These are phyloP conservation scores for Pyrocoelia pectoralis DNA, from an alignment of 2,888 invertebrate genomes.

Conservation along the genomic window DNA sequence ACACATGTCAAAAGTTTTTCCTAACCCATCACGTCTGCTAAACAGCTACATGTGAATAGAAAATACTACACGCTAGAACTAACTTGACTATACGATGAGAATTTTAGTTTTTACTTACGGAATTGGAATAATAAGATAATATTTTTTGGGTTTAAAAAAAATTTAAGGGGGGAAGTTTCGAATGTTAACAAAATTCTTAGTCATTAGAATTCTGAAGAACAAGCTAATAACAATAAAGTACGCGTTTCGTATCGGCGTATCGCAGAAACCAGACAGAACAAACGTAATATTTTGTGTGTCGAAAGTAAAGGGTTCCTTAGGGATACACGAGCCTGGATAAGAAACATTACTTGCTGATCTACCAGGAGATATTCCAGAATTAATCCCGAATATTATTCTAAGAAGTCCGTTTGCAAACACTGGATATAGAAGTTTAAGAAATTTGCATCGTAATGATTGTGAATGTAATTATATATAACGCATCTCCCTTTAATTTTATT, in stretches of 20 bases:
- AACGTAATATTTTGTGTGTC: conserved; percentile 55
- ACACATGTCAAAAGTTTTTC: conserved; percentile 46
- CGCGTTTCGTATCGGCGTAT: conserved; percentile 39
- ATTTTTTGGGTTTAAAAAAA: background rate
- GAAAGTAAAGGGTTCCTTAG: conserved; percentile 54
- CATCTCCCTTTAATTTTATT: conserved; percentile 38
- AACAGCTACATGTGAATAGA: conserved; percentile 42
- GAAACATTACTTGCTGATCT: conserved; percentile 56
- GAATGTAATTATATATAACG: conserved; percentile 56
- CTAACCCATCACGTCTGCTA: conserved; percentile 40
- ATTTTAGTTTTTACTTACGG: conserved; percentile 41
- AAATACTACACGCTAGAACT: conserved; percentile 42
- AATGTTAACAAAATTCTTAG: conserved; percentile 25
- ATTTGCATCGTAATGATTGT: conserved; percentile 59
- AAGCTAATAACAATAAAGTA: conserved; percentile 37
- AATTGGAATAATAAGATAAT: conserved; percentile 14
- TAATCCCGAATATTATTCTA: conserved; percentile 59
- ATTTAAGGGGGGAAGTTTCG: conserved; percentile 7
- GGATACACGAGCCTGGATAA: conserved; percentile 52
- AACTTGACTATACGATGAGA: conserved; percentile 45
- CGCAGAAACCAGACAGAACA: conserved; percentile 45
- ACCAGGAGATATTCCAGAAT: conserved; percentile 57
- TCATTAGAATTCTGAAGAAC: conserved; percentile 36
- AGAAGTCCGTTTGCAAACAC: conserved; percentile 56
- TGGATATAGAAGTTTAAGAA: conserved; percentile 58